Conservation (phyloP, 2,113 vertebrate species). For the Perognathus longimembris region DNA sequence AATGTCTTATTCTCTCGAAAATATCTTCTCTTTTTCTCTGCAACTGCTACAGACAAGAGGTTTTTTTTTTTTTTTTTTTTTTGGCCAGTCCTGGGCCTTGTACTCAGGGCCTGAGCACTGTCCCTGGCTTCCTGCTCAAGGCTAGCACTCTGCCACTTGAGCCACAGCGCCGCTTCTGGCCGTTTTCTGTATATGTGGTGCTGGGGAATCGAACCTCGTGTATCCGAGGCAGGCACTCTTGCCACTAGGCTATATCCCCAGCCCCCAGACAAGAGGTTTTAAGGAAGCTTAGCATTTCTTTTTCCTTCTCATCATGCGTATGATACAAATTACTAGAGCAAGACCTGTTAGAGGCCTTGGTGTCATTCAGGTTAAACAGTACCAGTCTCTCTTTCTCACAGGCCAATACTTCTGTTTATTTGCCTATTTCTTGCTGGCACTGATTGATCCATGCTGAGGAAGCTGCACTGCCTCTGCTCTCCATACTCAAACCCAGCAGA, state of each 20-base stretch:
- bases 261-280: too few relatives aligned
- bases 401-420: background rate
- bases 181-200: too few relatives aligned
- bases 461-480: background rate
- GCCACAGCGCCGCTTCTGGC: too few relatives aligned
- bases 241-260: too few relatives aligned
- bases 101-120: too few relatives aligned
- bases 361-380: background rate
- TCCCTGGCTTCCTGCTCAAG: too few relatives aligned
- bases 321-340: background rate
- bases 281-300: background rate
- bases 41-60: background rate
- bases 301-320: background rate
- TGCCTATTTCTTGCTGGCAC: background rate
- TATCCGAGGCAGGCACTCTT: too few relatives aligned
- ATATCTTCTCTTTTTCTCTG: background rate
- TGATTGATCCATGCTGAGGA: background rate
- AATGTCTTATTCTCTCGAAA: background rate
- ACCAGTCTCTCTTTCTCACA: background rate
- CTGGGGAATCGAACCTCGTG: too few relatives aligned
- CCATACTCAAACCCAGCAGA: fast-evolving
- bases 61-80: too few relatives aligned
- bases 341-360: background rate
- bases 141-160: too few relatives aligned
- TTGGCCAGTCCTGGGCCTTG: too few relatives aligned